Conservation (phyloP, 2,888 invertebrate genomes). For the Metellina segmentata region DNA sequence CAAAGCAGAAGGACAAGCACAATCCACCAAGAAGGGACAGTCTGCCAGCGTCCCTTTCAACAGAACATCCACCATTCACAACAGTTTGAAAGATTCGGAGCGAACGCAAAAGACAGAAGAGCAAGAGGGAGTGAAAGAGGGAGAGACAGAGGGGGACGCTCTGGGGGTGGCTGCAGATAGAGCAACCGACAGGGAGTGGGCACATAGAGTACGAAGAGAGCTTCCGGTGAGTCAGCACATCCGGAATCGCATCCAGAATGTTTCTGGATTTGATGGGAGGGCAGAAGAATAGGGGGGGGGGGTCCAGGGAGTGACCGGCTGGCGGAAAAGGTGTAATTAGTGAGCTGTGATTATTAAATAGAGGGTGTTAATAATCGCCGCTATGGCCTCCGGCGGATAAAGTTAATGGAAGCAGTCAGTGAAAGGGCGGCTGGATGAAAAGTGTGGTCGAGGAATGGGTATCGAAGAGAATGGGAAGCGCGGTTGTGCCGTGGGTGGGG, state of each 20-base stretch:
- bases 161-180: constrained; percentile 16
- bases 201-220: constrained; percentile 53
- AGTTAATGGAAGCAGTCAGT: constrained; percentile 59
- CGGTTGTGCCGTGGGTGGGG: not conserved
- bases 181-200: constrained; percentile 57
- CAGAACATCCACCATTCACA: not conserved
- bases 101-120: not conserved
- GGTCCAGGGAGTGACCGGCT: constrained; percentile 50
- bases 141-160: not conserved
- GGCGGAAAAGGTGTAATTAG: constrained; percentile 72
- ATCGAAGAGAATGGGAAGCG: not conserved
- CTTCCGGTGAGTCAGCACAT: constrained; percentile 75
- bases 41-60: too few species aligned
- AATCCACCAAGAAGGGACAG: too few species aligned
- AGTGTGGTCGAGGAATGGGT: not conserved
- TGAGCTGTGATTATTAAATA: constrained; percentile 72
- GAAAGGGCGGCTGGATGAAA: not conserved
- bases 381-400: constrained; percentile 47
- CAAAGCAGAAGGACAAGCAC: too few species aligned
- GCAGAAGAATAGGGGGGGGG: constrained; percentile 37
- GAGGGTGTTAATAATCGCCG: constrained; percentile 71
- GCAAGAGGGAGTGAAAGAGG: constrained; percentile 3
- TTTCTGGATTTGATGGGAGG: too few species aligned
- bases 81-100: not conserved
- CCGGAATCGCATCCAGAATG: constrained; percentile 24